Evolutionary conservation across 2,888 invertebrate species (phyloP).

Genomic region (Thymelicus lineola): DNA sequence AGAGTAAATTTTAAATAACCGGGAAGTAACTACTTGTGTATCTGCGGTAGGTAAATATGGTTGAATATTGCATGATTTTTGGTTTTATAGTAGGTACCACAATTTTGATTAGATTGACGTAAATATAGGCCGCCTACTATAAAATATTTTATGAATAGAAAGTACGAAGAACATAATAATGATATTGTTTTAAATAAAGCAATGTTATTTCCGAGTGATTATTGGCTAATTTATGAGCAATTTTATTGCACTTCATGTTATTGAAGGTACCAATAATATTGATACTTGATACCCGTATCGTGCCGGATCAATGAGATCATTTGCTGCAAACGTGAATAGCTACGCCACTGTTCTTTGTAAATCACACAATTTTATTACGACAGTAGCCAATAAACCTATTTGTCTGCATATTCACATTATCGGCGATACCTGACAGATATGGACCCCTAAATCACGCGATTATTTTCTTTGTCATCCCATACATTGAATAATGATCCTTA

Average conservation of each 20-base stretch:
- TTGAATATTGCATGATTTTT: too few species aligned
- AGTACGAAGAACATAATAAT: neutral
- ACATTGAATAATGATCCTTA: conserved; percentile 49
- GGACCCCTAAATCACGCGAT: conserved; percentile 72
- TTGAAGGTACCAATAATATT: conserved; percentile 16
- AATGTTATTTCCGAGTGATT: conserved; percentile 6
- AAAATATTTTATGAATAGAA: neutral
- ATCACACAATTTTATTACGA: conserved; percentile 73
- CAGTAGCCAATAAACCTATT: conserved; percentile 81
- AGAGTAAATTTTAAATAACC: neutral
- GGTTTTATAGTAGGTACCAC: too few species aligned
- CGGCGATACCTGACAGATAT: conserved; percentile 76
- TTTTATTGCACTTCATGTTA: conserved; percentile 7
- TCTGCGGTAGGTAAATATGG: too few species aligned
- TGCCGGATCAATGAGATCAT: conserved; percentile 55
- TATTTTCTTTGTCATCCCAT: conserved; percentile 65
- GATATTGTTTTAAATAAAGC: conserved; percentile 9
- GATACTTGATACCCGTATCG: conserved; percentile 49
- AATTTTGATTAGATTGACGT: too few species aligned
- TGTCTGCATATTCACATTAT: conserved; percentile 72
- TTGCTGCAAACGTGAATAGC: conserved; percentile 54
- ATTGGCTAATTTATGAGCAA: neutral
- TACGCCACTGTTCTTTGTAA: conserved; percentile 60
- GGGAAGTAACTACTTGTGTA: neutral
- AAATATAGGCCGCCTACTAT: neutral